A percentile compares a stretch with the other conserved stretches of the same genome.
Evolutionary conservation across 1,140 invertebrate species (phyloP).

Genomic region (Centruroides sculpturatus): DNA sequence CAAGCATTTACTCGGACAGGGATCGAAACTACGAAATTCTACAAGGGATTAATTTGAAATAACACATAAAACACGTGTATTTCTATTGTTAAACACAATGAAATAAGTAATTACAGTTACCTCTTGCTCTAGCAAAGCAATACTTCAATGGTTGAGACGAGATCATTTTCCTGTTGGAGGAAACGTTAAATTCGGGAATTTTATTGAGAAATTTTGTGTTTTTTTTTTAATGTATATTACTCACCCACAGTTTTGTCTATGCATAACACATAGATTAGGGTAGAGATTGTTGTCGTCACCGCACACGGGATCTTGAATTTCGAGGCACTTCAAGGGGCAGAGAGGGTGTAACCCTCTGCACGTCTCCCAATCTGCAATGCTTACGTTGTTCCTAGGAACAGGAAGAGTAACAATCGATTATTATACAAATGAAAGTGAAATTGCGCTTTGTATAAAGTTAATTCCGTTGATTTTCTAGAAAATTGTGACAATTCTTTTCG

Average conservation of each 20-base stretch:
- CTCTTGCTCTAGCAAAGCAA: neutral
- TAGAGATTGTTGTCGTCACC: slow-evolving; percentile 78
- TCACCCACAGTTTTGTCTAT: slow-evolving; percentile 28
- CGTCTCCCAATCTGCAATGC: neutral
- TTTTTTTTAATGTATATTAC: slow-evolving; percentile 1
- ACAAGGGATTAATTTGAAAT: neutral
- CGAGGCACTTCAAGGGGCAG: slow-evolving; percentile 15
- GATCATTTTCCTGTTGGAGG: neutral
- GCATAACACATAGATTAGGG: slow-evolving; percentile 42
- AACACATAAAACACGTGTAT: no score
- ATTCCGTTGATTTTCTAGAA: no score
- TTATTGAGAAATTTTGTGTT: neutral
- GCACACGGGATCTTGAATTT: slow-evolving; percentile 57
- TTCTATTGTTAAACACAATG: no score
- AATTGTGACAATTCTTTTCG: no score
- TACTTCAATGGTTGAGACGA: neutral
- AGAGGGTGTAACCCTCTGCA: slow-evolving; percentile 15
- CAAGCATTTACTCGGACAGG: slow-evolving; percentile 11
- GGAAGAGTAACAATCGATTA: no score
- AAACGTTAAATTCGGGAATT: neutral
- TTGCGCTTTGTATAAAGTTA: no score
- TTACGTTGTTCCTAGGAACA: neutral
- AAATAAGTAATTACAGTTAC: neutral
- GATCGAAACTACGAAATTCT: neutral
- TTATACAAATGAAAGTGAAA: no score